These are phyloP conservation scores for Fregetta grallaria DNA, from an alignment of 2,113 vertebrate species.

Conservation along the genomic window DNA sequence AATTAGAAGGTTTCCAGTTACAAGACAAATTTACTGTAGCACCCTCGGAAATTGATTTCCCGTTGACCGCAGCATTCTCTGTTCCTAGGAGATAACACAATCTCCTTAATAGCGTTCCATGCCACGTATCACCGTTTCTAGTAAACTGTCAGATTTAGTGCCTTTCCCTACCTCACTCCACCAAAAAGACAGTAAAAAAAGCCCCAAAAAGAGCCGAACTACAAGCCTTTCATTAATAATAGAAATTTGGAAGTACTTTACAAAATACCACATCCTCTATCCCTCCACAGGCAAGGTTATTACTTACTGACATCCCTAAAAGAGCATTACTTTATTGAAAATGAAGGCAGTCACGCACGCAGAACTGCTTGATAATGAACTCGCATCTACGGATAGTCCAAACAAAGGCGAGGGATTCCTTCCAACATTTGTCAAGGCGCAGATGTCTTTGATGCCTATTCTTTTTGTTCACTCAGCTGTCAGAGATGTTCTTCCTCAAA, in stretches of 20 bases:
- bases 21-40: conserved; percentile 16
- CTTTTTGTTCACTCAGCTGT: conserved; percentile 26
- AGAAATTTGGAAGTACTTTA: background rate
- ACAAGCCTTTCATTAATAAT: background rate
- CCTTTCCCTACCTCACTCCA: background rate
- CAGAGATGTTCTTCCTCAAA: conserved; percentile 6
- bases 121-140: background rate
- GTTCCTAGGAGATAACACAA: conserved; percentile 39
- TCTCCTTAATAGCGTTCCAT: background rate
- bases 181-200: background rate
- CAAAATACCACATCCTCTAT: background rate
- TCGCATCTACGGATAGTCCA: background rate
- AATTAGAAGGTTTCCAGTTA: conserved; percentile 42
- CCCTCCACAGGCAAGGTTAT: background rate
- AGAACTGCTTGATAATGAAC: background rate
- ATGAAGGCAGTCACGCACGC: background rate
- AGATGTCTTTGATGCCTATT: background rate
- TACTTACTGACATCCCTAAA: background rate
- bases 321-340: background rate
- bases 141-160: background rate
- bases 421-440: background rate
- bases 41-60: conserved; percentile 26
- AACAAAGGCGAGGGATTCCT: conserved; percentile 12
- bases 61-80: background rate
- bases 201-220: background rate